Conservation (phyloP, 2,113 vertebrate species). For the Ictalurus furcatus region DNA sequence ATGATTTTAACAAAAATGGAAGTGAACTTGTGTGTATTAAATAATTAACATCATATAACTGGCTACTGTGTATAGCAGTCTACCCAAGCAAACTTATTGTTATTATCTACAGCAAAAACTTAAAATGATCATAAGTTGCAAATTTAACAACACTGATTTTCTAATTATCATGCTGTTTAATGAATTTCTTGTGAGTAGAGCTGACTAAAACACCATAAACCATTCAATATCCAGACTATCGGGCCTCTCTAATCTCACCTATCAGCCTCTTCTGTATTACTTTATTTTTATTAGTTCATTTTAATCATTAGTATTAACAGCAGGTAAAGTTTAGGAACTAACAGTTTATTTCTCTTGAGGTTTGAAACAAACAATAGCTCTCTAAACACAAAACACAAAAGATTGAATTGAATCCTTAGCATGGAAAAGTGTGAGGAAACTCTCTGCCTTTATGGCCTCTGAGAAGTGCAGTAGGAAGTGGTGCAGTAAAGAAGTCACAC, state of each 20-base stretch:
- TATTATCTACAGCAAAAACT: background rate
- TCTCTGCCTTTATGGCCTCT: conserved; percentile 74
- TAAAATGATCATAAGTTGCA: background rate
- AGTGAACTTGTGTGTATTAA: background rate
- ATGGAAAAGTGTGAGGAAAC: conserved; percentile 72
- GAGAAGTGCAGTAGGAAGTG: conserved; percentile 70
- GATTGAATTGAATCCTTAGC: conserved; percentile 65
- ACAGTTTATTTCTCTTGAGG: background rate
- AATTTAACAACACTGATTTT: background rate
- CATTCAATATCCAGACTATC: background rate
- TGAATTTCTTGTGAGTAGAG: background rate
- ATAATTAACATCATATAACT: background rate
- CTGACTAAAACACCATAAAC: background rate
- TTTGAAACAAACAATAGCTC: conserved; percentile 44
- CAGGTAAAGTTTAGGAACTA: background rate
- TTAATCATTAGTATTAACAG: background rate
- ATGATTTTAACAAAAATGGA: background rate
- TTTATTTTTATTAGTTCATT: background rate
- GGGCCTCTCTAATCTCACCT: background rate
- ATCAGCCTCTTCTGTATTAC: background rate
- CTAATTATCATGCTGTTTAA: background rate
- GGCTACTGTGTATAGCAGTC: background rate
- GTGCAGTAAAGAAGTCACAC: conserved; percentile 72
- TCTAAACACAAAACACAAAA: conserved; percentile 57
- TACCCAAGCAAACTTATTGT: background rate